Conservation (phyloP, 1,140 invertebrate species). For the Hycleus phaleratus region DNA sequence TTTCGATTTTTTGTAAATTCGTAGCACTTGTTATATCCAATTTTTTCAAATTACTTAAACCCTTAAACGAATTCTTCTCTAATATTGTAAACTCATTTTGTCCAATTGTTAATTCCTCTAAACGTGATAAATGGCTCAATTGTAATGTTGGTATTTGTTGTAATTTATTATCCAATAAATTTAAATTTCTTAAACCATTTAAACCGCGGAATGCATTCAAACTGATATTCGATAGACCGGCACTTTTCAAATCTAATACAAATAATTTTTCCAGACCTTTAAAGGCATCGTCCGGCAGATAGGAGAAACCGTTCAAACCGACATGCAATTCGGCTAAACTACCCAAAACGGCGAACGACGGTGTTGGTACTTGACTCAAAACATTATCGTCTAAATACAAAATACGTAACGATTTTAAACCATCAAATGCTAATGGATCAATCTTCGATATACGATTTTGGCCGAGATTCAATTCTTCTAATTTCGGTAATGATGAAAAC, state of each 20-base stretch:
- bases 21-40: conserved; percentile 70
- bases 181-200: conserved; percentile 61
- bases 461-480: conserved; percentile 81
- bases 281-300: conserved; percentile 66
- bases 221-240: conserved; percentile 67
- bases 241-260: conserved; percentile 70
- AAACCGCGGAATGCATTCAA: conserved; percentile 68
- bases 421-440: conserved; percentile 69
- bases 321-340: conserved; percentile 75
- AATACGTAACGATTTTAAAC: conserved; percentile 63
- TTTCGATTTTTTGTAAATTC: conserved; percentile 59
- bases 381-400: conserved; percentile 82
- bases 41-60: conserved; percentile 63
- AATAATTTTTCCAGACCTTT: conserved; percentile 63
- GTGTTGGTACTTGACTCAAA: conserved; percentile 63
- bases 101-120: conserved; percentile 73
- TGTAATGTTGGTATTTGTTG: conserved; percentile 66
- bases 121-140: conserved; percentile 56
- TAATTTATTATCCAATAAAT: conserved; percentile 71
- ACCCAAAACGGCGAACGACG: conserved; percentile 60
- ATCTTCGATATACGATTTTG: conserved; percentile 78
- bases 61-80: conserved; percentile 63
- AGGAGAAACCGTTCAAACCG: conserved; percentile 71
- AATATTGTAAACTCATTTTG: conserved; percentile 70
- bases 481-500: conserved; percentile 63